Evolutionary conservation across 2,797 vertebrate species (phyloP), one percentile per base, ranked within the genome.

Genomic region (Bufotes viridis): DNA sequence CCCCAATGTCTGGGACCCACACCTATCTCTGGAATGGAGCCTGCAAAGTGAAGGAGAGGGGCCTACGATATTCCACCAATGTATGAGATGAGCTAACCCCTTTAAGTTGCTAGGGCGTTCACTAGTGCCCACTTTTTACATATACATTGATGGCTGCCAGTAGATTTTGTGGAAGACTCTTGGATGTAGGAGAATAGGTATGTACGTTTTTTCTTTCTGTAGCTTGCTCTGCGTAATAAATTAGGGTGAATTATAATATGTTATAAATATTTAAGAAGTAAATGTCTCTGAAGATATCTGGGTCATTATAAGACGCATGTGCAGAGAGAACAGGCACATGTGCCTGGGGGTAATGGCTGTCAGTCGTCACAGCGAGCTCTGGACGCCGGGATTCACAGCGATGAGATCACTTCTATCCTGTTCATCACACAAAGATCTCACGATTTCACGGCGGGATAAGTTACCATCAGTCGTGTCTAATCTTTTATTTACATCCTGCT

Each of bases 401-500:
- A 51, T 42, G 12, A 80, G 42, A 82, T n/a, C 61, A 82, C 14
- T 24, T 53, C 13, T n/a, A 12, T 51, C 26, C 80, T 51, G 20
- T 67, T 20, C n/a, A 6, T 76, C 22, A 51, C 14, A 24, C 26
- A 17, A 22, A 55, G n/a, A 53, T 24, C 75, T n/a, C 49, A 7
- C 22, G 22, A n/a, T 78, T 55, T 78, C 22, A 78, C 22, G 2
- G 51, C 17, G 22, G 22, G 12, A 7, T 20, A 14, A 78, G 51
- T 78, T 78, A 78, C 75, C 49, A 15, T 53, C 22, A n/a, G 12
- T 55, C 74, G 49, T 22, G 74, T 51, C 49, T 53, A 55, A 78
- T 24, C 5, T 78, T 78, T 78, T 78, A 78, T 78, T 78, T 24
- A 78, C 49, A 78, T 53, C 12, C 42, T 14, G 49, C 74, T 55